Conservation (phyloP, 2,888 invertebrate species). For the Congeria kusceri region DNA sequence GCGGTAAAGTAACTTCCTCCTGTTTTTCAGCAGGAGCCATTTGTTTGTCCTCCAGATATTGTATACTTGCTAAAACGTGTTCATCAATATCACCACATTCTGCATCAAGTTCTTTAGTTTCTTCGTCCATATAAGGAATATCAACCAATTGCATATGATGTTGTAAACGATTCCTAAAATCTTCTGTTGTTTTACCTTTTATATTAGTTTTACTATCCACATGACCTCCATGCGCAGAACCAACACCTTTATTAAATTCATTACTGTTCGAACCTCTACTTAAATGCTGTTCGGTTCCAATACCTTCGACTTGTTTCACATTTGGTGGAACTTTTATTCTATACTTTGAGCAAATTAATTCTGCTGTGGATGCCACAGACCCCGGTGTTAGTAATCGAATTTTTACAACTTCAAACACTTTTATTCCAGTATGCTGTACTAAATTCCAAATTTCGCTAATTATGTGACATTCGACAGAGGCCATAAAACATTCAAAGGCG, state of each 20-base stretch:
- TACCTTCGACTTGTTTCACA: too few relatives aligned
- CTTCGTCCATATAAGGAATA: slow-evolving; percentile 66
- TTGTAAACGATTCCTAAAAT: slow-evolving; percentile 45
- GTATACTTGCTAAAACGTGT: slow-evolving; percentile 71
- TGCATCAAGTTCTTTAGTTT: slow-evolving; percentile 44
- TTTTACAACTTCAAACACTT: slow-evolving; percentile 46
- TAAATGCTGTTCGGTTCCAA: too few relatives aligned
- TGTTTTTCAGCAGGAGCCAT: slow-evolving; percentile 9
- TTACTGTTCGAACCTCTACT: not conserved
- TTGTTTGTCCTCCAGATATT: slow-evolving; percentile 55
- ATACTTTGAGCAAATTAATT: slow-evolving; percentile 33
- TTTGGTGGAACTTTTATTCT: not conserved
- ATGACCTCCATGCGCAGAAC: not conserved
- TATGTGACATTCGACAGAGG: slow-evolving; percentile 66
- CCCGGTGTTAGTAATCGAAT: slow-evolving; percentile 49
- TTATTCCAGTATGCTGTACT: slow-evolving; percentile 31
- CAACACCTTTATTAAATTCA: not conserved
- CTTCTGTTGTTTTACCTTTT: slow-evolving; percentile 20
- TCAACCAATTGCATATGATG: slow-evolving; percentile 46
- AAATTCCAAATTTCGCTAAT: slow-evolving; percentile 55
- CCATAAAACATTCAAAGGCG: slow-evolving; percentile 72
- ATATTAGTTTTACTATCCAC: not conserved
- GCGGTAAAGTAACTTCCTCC: slow-evolving; percentile 14
- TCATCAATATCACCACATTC: slow-evolving; percentile 71
- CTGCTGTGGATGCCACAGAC: slow-evolving; percentile 42